phyloP scores from a whole-genome alignment of 2,797 vertebrate genomes.

The Phoebastria nigripes region DNA sequence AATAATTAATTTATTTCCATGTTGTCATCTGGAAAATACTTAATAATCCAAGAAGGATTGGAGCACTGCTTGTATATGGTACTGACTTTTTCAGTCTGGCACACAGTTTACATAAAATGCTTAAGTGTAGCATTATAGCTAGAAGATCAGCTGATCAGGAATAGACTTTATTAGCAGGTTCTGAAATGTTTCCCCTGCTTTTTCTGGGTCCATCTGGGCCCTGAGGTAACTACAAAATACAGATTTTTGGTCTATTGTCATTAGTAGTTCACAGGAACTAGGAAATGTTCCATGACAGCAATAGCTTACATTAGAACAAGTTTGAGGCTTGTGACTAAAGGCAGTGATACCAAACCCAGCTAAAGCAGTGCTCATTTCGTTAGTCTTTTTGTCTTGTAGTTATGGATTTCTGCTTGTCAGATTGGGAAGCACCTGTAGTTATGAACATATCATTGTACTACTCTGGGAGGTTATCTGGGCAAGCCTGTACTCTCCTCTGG shows the following conservation, averaged over 20 bases:
- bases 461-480: background rate
- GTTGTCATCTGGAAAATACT: background rate
- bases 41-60: background rate
- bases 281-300: background rate
- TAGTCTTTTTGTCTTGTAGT: background rate
- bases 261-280: background rate
- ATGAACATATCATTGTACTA: background rate
- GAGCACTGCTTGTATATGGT: background rate
- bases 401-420: background rate
- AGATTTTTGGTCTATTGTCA: background rate
- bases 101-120: background rate
- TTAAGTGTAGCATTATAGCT: background rate
- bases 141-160: background rate
- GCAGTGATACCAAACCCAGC: background rate
- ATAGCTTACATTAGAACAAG: background rate
- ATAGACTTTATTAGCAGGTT: background rate
- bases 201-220: background rate
- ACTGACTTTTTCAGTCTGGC: background rate
- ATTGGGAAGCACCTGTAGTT: background rate
- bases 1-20: background rate
- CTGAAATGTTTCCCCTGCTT: background rate
- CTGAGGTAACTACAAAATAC: background rate
- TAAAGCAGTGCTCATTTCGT: background rate
- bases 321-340: background rate
- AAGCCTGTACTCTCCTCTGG: background rate